Conservation (phyloP, 2,888 invertebrate genomes). For the Enchytraeus crypticus region DNA sequence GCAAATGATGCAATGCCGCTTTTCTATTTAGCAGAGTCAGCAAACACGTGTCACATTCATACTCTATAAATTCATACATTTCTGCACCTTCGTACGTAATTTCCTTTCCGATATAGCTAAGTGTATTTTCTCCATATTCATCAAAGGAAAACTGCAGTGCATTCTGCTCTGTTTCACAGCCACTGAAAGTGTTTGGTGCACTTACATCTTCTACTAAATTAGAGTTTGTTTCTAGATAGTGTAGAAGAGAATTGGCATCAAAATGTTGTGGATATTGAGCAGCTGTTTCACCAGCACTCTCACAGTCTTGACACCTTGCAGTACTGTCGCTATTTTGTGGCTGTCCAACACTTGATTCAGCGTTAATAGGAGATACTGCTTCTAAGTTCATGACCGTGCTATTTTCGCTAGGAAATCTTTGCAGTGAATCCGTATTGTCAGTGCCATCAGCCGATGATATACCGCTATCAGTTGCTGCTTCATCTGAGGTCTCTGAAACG, state of each 20-base stretch:
- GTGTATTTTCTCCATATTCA: no score
- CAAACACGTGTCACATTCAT: slow-evolving; percentile 6
- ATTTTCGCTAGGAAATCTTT: background rate
- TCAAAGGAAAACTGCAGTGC: no score
- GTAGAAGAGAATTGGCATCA: no score
- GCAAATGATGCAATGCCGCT: slow-evolving; percentile 5
- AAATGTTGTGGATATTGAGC: no score
- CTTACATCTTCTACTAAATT: background rate
- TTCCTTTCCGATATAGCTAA: slow-evolving; percentile 7
- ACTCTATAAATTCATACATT: slow-evolving; percentile 5
- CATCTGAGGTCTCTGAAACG: background rate
- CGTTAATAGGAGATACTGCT: background rate
- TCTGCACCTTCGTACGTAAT: background rate
- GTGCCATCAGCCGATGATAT: no score
- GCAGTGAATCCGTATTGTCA: background rate
- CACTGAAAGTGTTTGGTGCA: background rate
- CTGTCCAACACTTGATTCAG: background rate
- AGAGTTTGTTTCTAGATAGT: no score
- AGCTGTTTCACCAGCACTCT: no score
- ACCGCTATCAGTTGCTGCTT: background rate
- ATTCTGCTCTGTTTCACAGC: no score
- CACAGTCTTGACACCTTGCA: no score
- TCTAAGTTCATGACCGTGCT: no score
- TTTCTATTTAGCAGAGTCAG: slow-evolving; percentile 4
- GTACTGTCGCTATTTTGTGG: no score